Base-by-base conservation (phyloP, 2,113 vertebrate genomes). In the Antechinus flavipes region DNA sequence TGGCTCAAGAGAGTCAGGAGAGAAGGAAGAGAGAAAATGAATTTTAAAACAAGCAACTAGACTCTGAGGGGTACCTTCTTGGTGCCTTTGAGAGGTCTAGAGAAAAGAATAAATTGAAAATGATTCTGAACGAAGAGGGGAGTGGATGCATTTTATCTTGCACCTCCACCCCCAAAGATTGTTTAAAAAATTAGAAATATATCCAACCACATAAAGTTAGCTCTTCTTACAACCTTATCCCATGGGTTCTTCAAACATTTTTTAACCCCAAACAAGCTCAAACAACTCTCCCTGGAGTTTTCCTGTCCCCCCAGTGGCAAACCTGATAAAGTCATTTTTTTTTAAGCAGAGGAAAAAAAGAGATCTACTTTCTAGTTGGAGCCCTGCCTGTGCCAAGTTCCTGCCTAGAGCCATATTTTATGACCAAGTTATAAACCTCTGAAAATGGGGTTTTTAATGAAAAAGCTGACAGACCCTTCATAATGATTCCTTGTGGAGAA, bases 361-460 rank as follows among this genome's bases (percentile, higher is more conserved):
- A 93, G 52, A 93, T 49, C 53, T 46, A 91, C 11, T 0, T 1
- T 91, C 97, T 61, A 93, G 27, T 0, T 50, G 91, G 95, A 54
- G 7, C 93, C 93, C 92, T 84, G 90, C 24, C 27, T 47, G n/a
- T 35, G 27, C 89, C 96, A 8, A 54, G 89, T 68, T 93, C 90
- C 68, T 89, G 25, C 47, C 91, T 46, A 10, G 0, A 94, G 95
- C 12, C 68, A 90, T 27, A 2, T 97, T 97, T 96, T 96, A 93
- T 54, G 42, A 76, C 84, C 92, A 93, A 96, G 95, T 94, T 94
- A 95, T 19, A 94, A 56, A 95, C 93, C n/a, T 56, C 35, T n/a
- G 49, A 92, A 95, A 93, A 96, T 52, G 30, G 90, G 12, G 22
- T 23, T 94, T 97, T 93, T 94, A 94, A 96, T 94, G 93, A 93